phyloP scores from a whole-genome alignment of 2,113 vertebrate species.

The Xenopus laevis region DNA sequence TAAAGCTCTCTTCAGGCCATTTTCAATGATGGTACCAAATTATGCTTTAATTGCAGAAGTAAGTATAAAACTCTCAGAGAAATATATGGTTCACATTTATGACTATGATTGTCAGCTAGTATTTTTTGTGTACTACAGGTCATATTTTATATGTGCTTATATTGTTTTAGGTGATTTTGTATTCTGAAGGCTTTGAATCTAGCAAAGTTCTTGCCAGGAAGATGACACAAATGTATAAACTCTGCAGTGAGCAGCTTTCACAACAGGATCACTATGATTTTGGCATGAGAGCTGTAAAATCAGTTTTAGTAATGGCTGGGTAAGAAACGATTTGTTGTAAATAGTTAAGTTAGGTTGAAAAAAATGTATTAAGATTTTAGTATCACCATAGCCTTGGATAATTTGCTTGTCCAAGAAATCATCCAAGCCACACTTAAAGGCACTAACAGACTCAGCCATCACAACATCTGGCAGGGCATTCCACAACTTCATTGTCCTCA shows the following conservation, averaged over 20 bases:
- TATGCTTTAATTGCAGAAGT: conserved; percentile 86
- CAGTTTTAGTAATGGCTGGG: conserved; percentile 82
- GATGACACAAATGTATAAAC: conserved; percentile 85
- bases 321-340: conserved; percentile 51
- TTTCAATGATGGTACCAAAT: conserved; percentile 88
- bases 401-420: too few species aligned
- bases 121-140: too few species aligned
- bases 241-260: conserved; percentile 80
- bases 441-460: too few species aligned
- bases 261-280: conserved; percentile 85
- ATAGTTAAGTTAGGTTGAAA: too few species aligned
- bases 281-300: conserved; percentile 83
- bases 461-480: too few species aligned
- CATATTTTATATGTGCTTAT: too few species aligned
- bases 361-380: too few species aligned
- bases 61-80: conserved; percentile 1
- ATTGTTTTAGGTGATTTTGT: conserved; percentile 70
- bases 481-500: too few species aligned
- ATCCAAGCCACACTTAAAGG: too few species aligned
- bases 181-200: conserved; percentile 82
- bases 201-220: conserved; percentile 78
- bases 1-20: conserved; percentile 83
- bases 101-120: too few species aligned
- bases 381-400: too few species aligned
- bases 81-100: too few species aligned